Conservation (phyloP, 2,113 vertebrate genomes). For the Anguilla japonica region DNA sequence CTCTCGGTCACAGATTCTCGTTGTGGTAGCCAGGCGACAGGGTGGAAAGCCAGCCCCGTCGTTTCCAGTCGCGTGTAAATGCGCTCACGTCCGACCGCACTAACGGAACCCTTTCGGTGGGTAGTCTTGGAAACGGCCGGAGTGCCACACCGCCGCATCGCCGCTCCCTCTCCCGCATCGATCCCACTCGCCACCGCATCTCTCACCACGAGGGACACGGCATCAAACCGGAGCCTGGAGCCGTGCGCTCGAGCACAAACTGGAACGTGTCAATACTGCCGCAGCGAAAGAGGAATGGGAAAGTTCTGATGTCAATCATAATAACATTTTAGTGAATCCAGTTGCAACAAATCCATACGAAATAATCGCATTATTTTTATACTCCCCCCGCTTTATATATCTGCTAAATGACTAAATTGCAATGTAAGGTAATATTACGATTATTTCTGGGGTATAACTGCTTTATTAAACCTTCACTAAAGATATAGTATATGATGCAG, state of each 20-base stretch:
- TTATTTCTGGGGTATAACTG: background rate
- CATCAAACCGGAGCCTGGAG: background rate
- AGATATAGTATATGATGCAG: background rate
- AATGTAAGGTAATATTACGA: background rate
- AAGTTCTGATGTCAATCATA: background rate
- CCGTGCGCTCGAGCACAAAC: background rate
- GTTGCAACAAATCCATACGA: background rate
- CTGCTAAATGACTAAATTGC: too few relatives aligned
- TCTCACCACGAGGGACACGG: background rate
- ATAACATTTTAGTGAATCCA: background rate
- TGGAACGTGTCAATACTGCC: background rate
- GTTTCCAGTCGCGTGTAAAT: background rate
- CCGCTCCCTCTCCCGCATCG: background rate
- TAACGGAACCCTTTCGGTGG: background rate
- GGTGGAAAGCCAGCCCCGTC: background rate
- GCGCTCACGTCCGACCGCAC: background rate
- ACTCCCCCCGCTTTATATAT: too few relatives aligned
- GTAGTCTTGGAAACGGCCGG: background rate
- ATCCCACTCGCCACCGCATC: background rate
- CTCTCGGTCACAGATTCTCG: background rate
- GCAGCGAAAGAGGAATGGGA: background rate
- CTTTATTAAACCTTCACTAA: background rate
- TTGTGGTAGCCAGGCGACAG: background rate
- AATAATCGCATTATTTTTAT: background rate
- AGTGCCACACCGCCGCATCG: background rate